Evolutionary conservation across 1,140 invertebrate species (phyloP).

Genomic region (Bemisia tabaci): DNA sequence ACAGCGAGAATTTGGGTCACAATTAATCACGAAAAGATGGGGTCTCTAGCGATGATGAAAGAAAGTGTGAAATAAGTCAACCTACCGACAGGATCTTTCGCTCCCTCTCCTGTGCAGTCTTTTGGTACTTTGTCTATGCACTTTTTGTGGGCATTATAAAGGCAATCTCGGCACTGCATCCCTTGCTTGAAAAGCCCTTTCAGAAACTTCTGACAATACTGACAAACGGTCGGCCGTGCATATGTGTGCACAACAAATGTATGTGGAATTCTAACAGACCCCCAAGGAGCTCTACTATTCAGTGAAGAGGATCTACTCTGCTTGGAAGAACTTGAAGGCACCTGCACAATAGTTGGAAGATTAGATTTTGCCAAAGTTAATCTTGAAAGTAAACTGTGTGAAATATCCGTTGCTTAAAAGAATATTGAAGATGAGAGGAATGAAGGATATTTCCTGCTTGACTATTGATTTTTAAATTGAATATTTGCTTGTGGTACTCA

Average conservation of each 20-base stretch:
- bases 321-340: constrained; percentile 25
- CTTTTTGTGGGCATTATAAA: constrained; percentile 96
- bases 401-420: no score
- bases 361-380: no score
- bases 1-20: no score
- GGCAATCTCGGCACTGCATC: constrained; percentile 94
- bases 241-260: constrained; percentile 87
- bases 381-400: no score
- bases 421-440: no score
- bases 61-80: constrained; percentile 3
- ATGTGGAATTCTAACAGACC: constrained; percentile 70
- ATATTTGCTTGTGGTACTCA: no score
- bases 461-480: no score
- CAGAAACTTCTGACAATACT: constrained; percentile 87
- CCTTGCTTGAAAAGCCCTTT: constrained; percentile 94
- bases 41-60: no score
- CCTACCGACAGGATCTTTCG: constrained; percentile 15
- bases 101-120: constrained; percentile 78
- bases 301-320: constrained; percentile 55
- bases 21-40: no score
- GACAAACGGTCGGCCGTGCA: constrained; percentile 88
- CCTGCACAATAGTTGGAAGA: no score
- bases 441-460: no score
- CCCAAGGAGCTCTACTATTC: constrained; percentile 56
- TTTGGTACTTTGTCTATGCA: constrained; percentile 88